Base-by-base conservation (phyloP, 2,888 invertebrate species). In the Atrina japonica region DNA sequence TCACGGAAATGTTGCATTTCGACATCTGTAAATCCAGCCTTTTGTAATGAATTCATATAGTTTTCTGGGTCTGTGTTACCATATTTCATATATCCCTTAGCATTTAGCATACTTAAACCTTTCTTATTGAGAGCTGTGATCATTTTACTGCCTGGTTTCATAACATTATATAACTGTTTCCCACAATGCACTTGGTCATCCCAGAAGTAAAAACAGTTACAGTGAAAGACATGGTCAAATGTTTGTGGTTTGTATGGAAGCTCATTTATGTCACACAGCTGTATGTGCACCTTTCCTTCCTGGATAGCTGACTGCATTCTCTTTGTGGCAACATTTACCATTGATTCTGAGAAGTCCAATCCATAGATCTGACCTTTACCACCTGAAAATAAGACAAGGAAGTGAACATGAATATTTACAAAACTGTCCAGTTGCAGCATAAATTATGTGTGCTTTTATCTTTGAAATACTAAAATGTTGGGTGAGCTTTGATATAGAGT, bases 151-250 rank as follows among this genome's bases (percentile, higher is more conserved):
- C 78, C 78, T 6, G 84, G 85, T 73, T 84, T 84, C 76, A 88
- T 83, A 5, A 88, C 86, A n/a, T 88, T 75, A 25, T 80, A 68
- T 0, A 88, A 69, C 63, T 88, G 88, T 45, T 59, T 45, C n/a
- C 73, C 66, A 7, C 77, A 78, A 0, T 25, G 35, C 21, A 77
- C 64, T 69, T 82, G 65, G 55, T 83, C 78, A 6, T 81, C 78
- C 88, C 88, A 88, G 70, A 86, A 88, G 72, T 88, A 86, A 79
- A 81, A 88, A 67, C 82, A 83, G 74, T 88, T 87, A 25, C 73
- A 73, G 70, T 88, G 88, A 69, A 85, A 88, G 29, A 85, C 81
- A 9, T 80, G 64, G 52, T 88, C 82, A 76, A 88, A 85, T 3
- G 47, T 76, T 66, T 83, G 76, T 7, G 77, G 70, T 35, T 81